Evolutionary conservation across 2,888 invertebrate species (phyloP), one percentile per base, ranked within the genome.

Genomic region (Seira sanloemensis): DNA sequence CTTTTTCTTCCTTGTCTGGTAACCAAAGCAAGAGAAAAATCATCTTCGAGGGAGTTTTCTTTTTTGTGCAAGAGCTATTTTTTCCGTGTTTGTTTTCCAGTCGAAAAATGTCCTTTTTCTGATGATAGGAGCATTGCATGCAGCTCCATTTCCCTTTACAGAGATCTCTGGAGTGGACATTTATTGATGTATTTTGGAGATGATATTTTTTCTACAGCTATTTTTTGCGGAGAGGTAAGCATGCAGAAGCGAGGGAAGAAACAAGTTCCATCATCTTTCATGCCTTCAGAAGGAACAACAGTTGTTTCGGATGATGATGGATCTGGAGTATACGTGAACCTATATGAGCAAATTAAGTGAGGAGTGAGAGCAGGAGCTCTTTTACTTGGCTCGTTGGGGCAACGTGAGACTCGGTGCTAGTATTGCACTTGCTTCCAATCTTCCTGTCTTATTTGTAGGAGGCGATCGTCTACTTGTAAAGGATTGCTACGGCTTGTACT

Each of bases 121-220:
- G 25, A 50, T 54, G 68, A 46, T 77, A 50, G 25, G 54, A 62
- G 23, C 2, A 62, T 68, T 68, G 77, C 77, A 77, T 77, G 68
- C 75, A 75, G 18, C 24, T 25, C 26, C 16, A 58, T 46, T n/a
- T 46, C 27, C 46, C 66, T 67, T 2, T 9, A 19, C 26, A 27
- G 24, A 54, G 1, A 72, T 72, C 19, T 24, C 46, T 72, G 18
- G 69, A 26, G 77, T 68, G 74, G 78, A 84, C 84, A 68, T 78
- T 66, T 84, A 84, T 84, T 84, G 84, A 84, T 84, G 84, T 73
- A 84, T 84, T 78, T 84, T 76, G 77, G 83, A 83, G 83, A 83
- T 78, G 83, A 83, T 77, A 68, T 72, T 77, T 76, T 76, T 58
- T 67, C 71, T 69, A 24, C 21, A 66, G n/a, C n/a, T n/a, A n/a